Percentiles rank a stretch among this genome's conserved stretches.
These are phyloP conservation scores for Mercenaria mercenaria DNA, from an alignment of 1,140 invertebrate genomes.

Conservation along the genomic window DNA sequence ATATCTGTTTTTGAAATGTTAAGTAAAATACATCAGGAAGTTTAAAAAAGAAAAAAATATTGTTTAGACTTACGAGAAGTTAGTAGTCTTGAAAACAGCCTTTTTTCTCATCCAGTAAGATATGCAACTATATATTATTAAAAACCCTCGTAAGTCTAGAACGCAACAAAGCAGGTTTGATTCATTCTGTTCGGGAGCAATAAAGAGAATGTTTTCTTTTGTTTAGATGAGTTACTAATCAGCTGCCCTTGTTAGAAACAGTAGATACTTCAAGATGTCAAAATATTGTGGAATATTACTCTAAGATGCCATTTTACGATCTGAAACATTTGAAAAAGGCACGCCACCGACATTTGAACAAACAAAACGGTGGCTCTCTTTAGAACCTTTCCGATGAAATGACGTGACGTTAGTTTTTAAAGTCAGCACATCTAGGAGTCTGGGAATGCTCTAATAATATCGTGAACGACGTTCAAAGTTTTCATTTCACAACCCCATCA, in stretches of 20 bases:
- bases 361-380: background rate
- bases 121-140: no score
- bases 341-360: background rate
- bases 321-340: background rate
- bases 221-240: background rate
- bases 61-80: no score
- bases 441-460: conserved; percentile 6
- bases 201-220: no score
- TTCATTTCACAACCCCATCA: conserved; percentile 51
- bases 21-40: no score
- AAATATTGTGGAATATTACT: background rate
- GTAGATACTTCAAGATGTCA: background rate
- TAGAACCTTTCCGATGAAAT: background rate
- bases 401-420: conserved; percentile 1
- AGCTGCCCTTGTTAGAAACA: background rate
- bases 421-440: background rate
- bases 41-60: no score
- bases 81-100: no score
- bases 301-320: background rate
- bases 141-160: no score
- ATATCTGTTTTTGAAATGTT: no score
- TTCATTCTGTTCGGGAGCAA: no score
- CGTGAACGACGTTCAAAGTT: conserved; percentile 44
- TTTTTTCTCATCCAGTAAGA: no score
- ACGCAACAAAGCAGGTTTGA: no score